Base-by-base conservation (phyloP, 53 echinoderm and acorn worm genomes). In the Hippasteria phrygiana region DNA sequence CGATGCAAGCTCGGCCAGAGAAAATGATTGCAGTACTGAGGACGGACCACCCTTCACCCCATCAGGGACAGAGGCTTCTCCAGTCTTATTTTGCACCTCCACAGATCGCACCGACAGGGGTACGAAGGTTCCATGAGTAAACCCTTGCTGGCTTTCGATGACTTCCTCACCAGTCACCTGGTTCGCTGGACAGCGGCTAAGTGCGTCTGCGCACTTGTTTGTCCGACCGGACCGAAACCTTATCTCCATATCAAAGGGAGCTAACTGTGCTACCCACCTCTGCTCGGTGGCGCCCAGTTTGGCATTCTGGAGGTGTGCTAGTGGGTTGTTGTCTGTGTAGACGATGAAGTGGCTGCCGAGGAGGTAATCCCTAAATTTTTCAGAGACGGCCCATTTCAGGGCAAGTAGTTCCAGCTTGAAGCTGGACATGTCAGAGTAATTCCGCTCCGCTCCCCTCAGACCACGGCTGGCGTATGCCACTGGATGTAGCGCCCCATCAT, bases 211-310 rank as follows among this genome's bases (percentile, higher is more conserved):
- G 14, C 54, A 76, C 67, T 91, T 91, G 33, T 93, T 94, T 16
- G 45, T 53, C 8, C 55, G 75, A 1, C 91, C 91, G 72, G 90
- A 16, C 9, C 80, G 55, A 31, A 89, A 94, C 39, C 83, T 94
- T 0, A 94, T 83, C 1, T 81, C 76, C 17, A 94, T 54, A 10
- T 62, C 88, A 40, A 94, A 94, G 13, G 59, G 77, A 0, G 91
- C 62, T 27, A 94, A 33, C 4, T 94, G 91, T 8, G 94, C 89
- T 35, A 47, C 75, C 94, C 94, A 94, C 2, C 94, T 62, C 10
- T 77, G 89, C 83, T 94, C 89, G 27, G 78, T 91, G 0, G 91
- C 91, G 14, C 91, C 94, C 48, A 91, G 31, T 29, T 91, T 94
- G 10, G 88, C 92, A 1, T 67, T 85, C 1, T 73, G 51, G 18